phyloP scores from a whole-genome alignment of 2,113 vertebrate species.

The Burhinus oedicnemus region DNA sequence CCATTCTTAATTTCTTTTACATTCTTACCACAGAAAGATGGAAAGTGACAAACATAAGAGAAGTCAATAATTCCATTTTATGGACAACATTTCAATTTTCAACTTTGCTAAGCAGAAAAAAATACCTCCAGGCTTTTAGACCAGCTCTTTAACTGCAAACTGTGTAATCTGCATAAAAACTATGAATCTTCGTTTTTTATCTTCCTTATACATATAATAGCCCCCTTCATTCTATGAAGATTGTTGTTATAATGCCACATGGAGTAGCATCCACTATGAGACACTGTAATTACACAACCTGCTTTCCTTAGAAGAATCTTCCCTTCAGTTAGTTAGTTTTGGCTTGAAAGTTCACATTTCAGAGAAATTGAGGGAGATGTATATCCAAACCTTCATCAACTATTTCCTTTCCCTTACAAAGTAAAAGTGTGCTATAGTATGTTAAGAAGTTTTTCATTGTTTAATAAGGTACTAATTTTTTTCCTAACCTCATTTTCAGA shows the following conservation, averaged over 20 bases:
- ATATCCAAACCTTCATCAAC: not conserved
- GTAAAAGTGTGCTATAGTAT: not conserved
- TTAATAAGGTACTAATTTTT: not conserved
- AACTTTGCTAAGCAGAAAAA: not conserved
- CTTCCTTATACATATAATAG: not conserved
- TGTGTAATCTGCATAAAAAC: not conserved
- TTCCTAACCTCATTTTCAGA: not conserved
- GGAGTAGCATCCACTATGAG: not conserved
- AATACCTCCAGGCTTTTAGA: not conserved
- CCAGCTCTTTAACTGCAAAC: not conserved
- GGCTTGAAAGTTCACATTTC: not conserved
- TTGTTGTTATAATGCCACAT: not conserved
- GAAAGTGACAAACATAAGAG: not conserved
- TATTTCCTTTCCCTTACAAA: not conserved
- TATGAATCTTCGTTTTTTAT: not conserved
- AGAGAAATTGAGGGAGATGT: not conserved
- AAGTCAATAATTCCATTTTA: not conserved
- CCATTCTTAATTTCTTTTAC: not conserved
- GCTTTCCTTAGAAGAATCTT: not conserved
- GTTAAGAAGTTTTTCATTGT: not conserved
- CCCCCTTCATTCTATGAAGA: not conserved
- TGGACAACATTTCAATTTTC: not conserved
- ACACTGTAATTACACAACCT: not conserved
- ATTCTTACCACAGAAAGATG: not conserved
- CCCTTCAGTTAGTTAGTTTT: not conserved